phyloP scores from a whole-genome alignment of 2,797 vertebrate genomes.

The Etheostoma perlongum region DNA sequence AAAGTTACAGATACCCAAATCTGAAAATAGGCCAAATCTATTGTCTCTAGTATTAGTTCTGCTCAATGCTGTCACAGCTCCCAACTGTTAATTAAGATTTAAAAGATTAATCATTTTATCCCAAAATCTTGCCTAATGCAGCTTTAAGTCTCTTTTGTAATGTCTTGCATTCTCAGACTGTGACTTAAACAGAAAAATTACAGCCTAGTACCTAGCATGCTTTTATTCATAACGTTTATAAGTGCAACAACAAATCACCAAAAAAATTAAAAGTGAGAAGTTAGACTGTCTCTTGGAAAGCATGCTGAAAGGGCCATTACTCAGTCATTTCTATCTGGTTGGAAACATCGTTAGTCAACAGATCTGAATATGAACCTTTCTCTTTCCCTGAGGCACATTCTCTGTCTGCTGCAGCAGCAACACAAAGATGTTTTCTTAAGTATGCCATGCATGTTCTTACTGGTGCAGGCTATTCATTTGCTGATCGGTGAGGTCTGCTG shows the following conservation, averaged over 20 bases:
- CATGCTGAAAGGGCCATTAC: slow-evolving; percentile 32
- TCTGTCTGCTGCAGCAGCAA: slow-evolving; percentile 53
- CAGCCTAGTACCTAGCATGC: background rate
- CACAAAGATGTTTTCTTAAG: slow-evolving; percentile 54
- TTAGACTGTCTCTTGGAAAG: slow-evolving; percentile 11
- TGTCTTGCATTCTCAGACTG: slow-evolving; percentile 22
- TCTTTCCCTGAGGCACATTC: slow-evolving; percentile 72
- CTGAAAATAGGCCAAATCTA: background rate
- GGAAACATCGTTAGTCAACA: slow-evolving; percentile 60
- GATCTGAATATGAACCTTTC: slow-evolving; percentile 59
- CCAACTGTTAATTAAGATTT: background rate
- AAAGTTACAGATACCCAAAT: background rate
- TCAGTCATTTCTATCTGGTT: slow-evolving; percentile 51
- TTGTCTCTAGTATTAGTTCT: background rate
- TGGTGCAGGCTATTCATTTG: slow-evolving; percentile 61
- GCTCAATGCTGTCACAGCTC: background rate
- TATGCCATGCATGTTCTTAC: slow-evolving; percentile 79
- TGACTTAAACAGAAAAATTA: slow-evolving; percentile 6
- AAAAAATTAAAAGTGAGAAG: slow-evolving; percentile 20
- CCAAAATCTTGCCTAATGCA: slow-evolving; percentile 12
- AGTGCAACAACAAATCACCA: slow-evolving; percentile 18
- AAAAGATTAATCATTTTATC: slow-evolving; percentile 7
- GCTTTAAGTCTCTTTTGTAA: slow-evolving; percentile 11
- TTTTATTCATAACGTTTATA: slow-evolving; percentile 14
- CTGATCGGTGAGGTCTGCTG: slow-evolving; percentile 39